phyloP scores from a whole-genome alignment of 1,140 invertebrate genomes.

The Lasioglossum baleicum region DNA sequence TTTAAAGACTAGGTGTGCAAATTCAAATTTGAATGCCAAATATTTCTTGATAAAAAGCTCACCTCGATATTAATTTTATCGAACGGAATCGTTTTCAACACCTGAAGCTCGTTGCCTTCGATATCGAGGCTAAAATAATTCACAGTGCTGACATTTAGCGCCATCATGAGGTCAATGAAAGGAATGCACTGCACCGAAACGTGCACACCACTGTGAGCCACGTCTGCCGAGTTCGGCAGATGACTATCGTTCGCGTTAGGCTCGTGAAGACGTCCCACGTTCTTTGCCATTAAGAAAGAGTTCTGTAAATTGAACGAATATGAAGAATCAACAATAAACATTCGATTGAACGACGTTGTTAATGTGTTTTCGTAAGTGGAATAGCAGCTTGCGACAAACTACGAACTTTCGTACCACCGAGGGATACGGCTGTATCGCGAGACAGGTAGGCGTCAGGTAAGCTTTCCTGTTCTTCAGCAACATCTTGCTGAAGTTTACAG shows the following conservation, averaged over 20 bases:
- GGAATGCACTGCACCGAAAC: slow-evolving; percentile 81
- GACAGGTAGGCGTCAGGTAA: slow-evolving; percentile 76
- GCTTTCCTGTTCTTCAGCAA: slow-evolving; percentile 75
- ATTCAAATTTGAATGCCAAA: too few species aligned
- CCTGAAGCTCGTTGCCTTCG: slow-evolving; percentile 81
- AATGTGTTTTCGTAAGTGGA: neutral
- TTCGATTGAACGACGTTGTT: neutral
- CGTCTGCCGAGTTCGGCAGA: slow-evolving; percentile 53
- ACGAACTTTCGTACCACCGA: slow-evolving; percentile 69
- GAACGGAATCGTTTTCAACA: slow-evolving; percentile 81
- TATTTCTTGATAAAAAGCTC: neutral
- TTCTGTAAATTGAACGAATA: slow-evolving; percentile 34
- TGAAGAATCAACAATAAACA: neutral
- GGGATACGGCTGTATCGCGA: slow-evolving; percentile 75
- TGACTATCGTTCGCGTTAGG: slow-evolving; percentile 1
- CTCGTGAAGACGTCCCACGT: slow-evolving; percentile 64
- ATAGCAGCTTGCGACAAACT: too few species aligned
- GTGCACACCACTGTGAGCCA: slow-evolving; percentile 62
- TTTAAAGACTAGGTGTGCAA: too few species aligned
- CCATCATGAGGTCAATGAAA: slow-evolving; percentile 78
- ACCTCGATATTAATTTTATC: slow-evolving; percentile 78
- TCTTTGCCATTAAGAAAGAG: slow-evolving; percentile 67
- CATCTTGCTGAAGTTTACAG: slow-evolving; percentile 78
- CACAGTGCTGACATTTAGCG: slow-evolving; percentile 73
- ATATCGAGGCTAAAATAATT: slow-evolving; percentile 81